Evolutionary conservation across 2,888 invertebrate species (phyloP).

Genomic region (Ptychoptera albimana): DNA sequence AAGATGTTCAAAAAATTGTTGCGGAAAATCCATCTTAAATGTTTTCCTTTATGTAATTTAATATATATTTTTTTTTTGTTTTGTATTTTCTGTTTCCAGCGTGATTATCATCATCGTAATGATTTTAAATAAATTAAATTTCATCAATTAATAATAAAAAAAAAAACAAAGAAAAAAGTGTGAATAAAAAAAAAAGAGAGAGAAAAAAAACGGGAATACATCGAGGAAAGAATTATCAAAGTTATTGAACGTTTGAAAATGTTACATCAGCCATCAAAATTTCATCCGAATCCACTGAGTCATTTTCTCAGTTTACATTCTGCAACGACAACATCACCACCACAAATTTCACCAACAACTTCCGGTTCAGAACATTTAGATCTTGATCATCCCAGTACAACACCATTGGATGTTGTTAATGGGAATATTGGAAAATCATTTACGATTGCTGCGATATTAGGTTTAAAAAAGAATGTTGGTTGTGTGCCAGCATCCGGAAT

Average conservation of each 20-base stretch:
- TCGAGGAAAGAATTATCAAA: too few relatives aligned
- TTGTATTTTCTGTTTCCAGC: too few relatives aligned
- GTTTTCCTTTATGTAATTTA: too few relatives aligned
- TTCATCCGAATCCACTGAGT: constrained; percentile 31
- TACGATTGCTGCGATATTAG: constrained; percentile 77
- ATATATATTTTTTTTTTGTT: too few relatives aligned
- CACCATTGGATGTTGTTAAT: constrained; percentile 24
- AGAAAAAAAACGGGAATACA: too few relatives aligned
- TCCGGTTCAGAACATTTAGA: constrained; percentile 1
- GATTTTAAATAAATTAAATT: too few relatives aligned
- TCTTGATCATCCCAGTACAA: constrained; percentile 12
- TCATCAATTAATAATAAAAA: too few relatives aligned
- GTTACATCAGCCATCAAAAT: constrained; percentile 32
- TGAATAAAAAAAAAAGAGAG: too few relatives aligned
- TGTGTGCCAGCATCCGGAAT: not conserved
- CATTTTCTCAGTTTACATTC: constrained; percentile 30
- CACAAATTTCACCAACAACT: constrained; percentile 10
- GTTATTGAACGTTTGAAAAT: constrained; percentile 16
- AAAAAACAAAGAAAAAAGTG: too few relatives aligned
- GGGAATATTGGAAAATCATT: constrained; percentile 50
- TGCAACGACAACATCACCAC: not conserved
- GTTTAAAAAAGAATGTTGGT: constrained; percentile 38
- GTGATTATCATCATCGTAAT: too few relatives aligned
- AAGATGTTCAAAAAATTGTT: too few relatives aligned
- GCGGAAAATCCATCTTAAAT: too few relatives aligned